Evolutionary conservation across 2,888 invertebrate species (phyloP), one percentile per base, ranked within the genome.

Genomic region (Gymnosoma rotundatum): DNA sequence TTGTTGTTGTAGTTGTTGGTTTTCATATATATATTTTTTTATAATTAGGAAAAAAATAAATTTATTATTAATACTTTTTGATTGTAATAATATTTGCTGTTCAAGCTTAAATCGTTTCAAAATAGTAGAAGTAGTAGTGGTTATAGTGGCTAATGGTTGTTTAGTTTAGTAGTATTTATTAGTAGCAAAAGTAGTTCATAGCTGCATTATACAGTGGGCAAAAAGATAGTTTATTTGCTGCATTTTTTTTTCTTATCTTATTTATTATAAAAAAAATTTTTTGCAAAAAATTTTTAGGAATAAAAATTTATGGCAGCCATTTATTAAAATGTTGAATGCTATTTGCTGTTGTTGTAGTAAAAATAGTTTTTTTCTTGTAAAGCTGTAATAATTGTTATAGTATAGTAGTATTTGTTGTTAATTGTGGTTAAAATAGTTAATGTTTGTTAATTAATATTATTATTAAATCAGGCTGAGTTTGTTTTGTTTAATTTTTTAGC

Each of bases 101-200:
- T 50, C 18, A 20, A 85, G 86, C 86, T 86, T 85, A 85, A 86
- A 87, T 86, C 82, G 83, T 84, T 74, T 74, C 67, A 72, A 85
- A 82, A 79, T 85, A 78, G 52, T 86, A 85, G 70, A 78, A 25
- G 50, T 50, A 20, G 83, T 87, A 83, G 86, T 88, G 84, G 87
- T 88, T 64, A 7, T 32, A 20, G 61, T 80, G 69, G 69, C 58
- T 60, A 66, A 21, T 52, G 50, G 50, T 20, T 52, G 20, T 52
- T 52, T 18, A 52, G 50, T 52, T 18, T 87, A 86, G 87, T 88
- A 87, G 50, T 60, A 63, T 63, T 32, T 81, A 70, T 45, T 78
- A 69, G 54, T 63, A 50, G 32, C 25, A 66, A n/a, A 52, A 63
- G 32, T 54, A 54, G n/a, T 64, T 36, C 48, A 56, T 38, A 64